Conservation (phyloP, 2,888 invertebrate genomes). For the Urechis unicinctus region DNA sequence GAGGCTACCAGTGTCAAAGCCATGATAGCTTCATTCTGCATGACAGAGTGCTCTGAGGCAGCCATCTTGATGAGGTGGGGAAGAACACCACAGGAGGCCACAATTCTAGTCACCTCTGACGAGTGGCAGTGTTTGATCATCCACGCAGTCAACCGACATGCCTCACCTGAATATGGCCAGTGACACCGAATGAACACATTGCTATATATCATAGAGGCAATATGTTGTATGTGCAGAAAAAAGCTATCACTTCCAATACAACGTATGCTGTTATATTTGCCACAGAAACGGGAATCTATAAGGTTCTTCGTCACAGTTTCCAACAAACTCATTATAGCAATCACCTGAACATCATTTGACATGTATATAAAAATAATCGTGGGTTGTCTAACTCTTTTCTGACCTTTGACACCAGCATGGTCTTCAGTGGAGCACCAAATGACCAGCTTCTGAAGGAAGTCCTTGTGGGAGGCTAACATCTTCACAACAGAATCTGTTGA, state of each 20-base stretch:
- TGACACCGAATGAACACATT: no score
- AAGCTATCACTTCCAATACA: no score
- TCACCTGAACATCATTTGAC: no score
- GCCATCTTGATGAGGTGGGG: conserved; percentile 75
- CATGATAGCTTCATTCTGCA: conserved; percentile 57
- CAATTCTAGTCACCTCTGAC: conserved; percentile 50
- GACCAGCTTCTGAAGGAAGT: conserved; percentile 63
- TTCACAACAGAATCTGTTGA: neutral
- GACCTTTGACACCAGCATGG: conserved; percentile 78
- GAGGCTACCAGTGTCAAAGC: conserved; percentile 43
- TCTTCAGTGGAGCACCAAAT: conserved; percentile 73
- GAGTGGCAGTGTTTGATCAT: conserved; percentile 61
- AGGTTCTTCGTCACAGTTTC: no score
- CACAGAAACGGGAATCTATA: no score
- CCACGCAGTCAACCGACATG: conserved; percentile 57
- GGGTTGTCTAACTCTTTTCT: no score
- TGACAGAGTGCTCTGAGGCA: conserved; percentile 73
- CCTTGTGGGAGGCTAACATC: conserved; percentile 47
- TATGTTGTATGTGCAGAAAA: no score
- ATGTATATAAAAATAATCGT: no score
- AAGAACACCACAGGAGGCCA: conserved; percentile 62
- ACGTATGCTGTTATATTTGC: no score
- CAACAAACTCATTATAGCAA: no score
- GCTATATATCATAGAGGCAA: no score
- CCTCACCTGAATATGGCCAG: no score